Conservation (phyloP, 2,888 invertebrate genomes). For the Apotomis capreana region DNA sequence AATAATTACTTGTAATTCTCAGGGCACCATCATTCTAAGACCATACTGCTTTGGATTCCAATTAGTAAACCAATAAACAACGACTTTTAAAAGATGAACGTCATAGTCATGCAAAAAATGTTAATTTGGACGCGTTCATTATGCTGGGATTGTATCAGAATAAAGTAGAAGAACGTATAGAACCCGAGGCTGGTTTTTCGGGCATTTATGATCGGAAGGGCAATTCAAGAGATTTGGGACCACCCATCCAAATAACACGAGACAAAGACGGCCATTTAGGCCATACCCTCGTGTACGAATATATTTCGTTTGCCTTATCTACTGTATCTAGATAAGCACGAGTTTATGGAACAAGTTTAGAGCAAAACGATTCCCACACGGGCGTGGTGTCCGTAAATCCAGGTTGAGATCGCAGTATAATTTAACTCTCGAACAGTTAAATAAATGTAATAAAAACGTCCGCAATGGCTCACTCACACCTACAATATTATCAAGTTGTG, state of each 20-base stretch:
- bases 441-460: neutral
- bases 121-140: too few species aligned
- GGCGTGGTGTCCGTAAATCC: constrained; percentile 59
- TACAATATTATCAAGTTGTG: neutral
- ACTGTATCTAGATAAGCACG: constrained; percentile 39
- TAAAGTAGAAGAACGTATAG: neutral
- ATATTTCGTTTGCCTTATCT: constrained; percentile 38
- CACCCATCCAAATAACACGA: constrained; percentile 31
- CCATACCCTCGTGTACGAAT: constrained; percentile 20
- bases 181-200: neutral
- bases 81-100: too few species aligned
- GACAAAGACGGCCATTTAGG: constrained; percentile 23
- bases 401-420: constrained; percentile 55
- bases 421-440: neutral
- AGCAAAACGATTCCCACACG: constrained; percentile 51
- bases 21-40: too few species aligned
- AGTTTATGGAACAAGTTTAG: constrained; percentile 42
- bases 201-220: constrained; percentile 1
- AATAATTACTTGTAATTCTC: too few species aligned
- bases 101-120: neutral
- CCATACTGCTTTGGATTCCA: too few species aligned
- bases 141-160: too few species aligned
- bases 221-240: constrained; percentile 28
- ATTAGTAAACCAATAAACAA: too few species aligned
- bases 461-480: neutral